Evolutionary conservation across 2,888 invertebrate genomes (phyloP).

Genomic region (Drosophila cognata): DNA sequence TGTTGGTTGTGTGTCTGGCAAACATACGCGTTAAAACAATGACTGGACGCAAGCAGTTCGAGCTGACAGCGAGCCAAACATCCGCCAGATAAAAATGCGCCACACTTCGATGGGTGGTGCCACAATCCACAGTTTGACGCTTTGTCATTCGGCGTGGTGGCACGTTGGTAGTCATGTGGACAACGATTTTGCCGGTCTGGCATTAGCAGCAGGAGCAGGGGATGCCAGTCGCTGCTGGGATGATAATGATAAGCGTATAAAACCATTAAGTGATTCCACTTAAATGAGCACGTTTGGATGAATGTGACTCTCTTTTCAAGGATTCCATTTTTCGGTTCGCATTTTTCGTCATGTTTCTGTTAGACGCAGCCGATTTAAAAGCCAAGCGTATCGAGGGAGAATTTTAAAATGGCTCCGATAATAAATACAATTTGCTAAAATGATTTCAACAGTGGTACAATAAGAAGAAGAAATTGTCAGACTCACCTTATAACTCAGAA

Average conservation of each 20-base stretch:
- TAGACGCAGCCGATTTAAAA: conserved; percentile 19
- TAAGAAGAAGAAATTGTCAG: neutral
- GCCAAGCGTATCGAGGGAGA: neutral
- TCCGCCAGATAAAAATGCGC: conserved; percentile 73
- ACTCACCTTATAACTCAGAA: neutral
- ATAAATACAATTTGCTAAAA: conserved; percentile 9
- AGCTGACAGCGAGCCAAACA: conserved; percentile 79
- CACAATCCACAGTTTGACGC: conserved; percentile 5
- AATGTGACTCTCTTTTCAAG: conserved; percentile 34
- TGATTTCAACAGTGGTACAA: neutral
- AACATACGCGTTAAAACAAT: conserved; percentile 76
- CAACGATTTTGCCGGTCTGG: conserved; percentile 24
- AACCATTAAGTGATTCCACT: conserved; percentile 84
- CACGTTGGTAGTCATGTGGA: conserved; percentile 22
- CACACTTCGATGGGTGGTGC: conserved; percentile 35
- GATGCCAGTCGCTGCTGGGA: conserved; percentile 33
- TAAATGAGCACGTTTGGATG: conserved; percentile 79
- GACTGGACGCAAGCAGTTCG: conserved; percentile 69
- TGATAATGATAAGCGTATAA: conserved; percentile 82
- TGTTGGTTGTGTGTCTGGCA: conserved; percentile 30
- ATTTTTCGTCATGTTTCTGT: conserved; percentile 14
- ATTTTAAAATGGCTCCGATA: conserved; percentile 14
- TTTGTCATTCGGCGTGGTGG: conserved; percentile 24
- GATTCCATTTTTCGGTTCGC: conserved; percentile 4
- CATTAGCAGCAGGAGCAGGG: conserved; percentile 13